A percentile compares a stretch with the other conserved stretches of the same genome.
These are phyloP conservation scores for Ormyrus pomaceus DNA, from an alignment of 2,888 invertebrate genomes.

Conservation along the genomic window DNA sequence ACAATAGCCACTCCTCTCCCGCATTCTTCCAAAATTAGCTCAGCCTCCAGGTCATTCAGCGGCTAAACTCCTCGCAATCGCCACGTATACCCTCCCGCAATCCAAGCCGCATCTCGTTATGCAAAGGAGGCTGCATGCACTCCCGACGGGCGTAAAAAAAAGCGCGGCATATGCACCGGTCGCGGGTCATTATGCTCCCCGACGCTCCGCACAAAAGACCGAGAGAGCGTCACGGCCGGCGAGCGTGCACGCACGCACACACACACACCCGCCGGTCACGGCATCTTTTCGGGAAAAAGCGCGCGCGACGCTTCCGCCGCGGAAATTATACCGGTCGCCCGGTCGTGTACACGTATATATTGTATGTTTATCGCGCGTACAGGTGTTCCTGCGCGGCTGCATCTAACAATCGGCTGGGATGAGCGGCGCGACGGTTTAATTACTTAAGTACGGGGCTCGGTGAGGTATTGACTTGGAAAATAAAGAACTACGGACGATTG, in stretches of 20 bases:
- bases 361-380: too few relatives aligned
- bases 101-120: slow-evolving; percentile 27
- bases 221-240: background rate
- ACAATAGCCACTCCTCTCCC: too few relatives aligned
- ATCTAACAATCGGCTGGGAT: too few relatives aligned
- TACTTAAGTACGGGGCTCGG: too few relatives aligned
- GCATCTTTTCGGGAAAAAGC: background rate
- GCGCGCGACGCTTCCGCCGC: too few relatives aligned
- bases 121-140: background rate
- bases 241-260: background rate
- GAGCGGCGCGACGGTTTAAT: too few relatives aligned
- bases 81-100: background rate
- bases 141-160: background rate
- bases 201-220: background rate
- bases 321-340: too few relatives aligned
- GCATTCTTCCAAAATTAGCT: too few relatives aligned
- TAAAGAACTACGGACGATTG: too few relatives aligned
- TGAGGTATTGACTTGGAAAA: too few relatives aligned
- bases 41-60: background rate
- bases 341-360: too few relatives aligned
- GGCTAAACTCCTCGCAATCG: background rate
- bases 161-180: background rate
- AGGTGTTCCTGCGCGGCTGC: background rate
- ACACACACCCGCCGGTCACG: background rate
- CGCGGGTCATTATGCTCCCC: slow-evolving; percentile 9